phyloP scores from a whole-genome alignment of 2,113 vertebrate genomes.

The Grallaria varia region DNA sequence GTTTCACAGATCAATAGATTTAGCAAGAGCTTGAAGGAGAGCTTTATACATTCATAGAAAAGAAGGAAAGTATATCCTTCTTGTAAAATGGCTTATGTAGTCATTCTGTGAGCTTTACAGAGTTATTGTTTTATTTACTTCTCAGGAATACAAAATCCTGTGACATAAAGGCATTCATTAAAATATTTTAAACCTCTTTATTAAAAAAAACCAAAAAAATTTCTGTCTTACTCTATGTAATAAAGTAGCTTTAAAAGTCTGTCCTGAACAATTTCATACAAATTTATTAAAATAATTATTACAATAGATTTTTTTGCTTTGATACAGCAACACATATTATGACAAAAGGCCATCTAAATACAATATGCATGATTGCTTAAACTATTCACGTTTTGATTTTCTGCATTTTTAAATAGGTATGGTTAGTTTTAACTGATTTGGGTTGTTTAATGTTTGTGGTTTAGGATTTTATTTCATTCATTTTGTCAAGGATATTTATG shows the following conservation, averaged over 20 bases:
- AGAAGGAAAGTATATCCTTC: slow-evolving; percentile 60
- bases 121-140: slow-evolving; percentile 66
- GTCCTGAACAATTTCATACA: neutral
- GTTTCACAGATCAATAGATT: slow-evolving; percentile 98
- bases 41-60: slow-evolving; percentile 76
- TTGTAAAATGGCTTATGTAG: slow-evolving; percentile 63
- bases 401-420: neutral
- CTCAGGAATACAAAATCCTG: slow-evolving; percentile 24
- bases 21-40: slow-evolving; percentile 83
- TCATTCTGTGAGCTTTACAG: slow-evolving; percentile 38
- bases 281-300: neutral
- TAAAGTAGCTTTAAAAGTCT: neutral
- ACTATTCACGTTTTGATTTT: neutral
- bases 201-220: neutral
- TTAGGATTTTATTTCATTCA: neutral
- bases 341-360: neutral
- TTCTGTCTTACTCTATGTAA: neutral
- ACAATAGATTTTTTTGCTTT: neutral
- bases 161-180: slow-evolving; percentile 12
- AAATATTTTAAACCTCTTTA: neutral
- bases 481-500: neutral
- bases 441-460: neutral
- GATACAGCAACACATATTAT: neutral
- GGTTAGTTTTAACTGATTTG: neutral
- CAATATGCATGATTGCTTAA: neutral